Evolutionary conservation across 1,140 invertebrate genomes (phyloP), one percentile per base, ranked within the genome.

Genomic region (Hycleus cichorii): DNA sequence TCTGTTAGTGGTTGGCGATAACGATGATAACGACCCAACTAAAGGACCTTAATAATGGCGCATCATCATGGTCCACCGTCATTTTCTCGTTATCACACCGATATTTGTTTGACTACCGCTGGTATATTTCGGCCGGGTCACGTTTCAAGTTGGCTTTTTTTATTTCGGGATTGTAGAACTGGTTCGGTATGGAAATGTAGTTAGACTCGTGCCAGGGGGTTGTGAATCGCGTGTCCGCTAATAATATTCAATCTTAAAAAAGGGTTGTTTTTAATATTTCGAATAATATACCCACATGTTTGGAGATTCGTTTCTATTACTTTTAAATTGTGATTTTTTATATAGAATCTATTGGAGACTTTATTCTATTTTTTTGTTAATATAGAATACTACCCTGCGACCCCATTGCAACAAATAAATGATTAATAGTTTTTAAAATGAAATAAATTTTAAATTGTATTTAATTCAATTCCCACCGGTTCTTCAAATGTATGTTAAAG

Each of bases 401-500:
- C 45, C 43, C 48, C 49, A 10, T 8, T 5, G 27, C 47, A 32
- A 45, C 58, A 47, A 49, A 56, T 26, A 44, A 47, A 60, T 60
- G 58, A 60, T 60, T 60, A 60, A 60, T 60, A 60, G 58, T 42
- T 12, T 54, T 53, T 53, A 44, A 49, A 46, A 26, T 32, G 51
- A 53, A 43, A 59, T 54, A 49, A 49, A 42, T 59, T 42, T 47
- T 53, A 47, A 53, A 59, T 54, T 18, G 50, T 47, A 40, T 59
- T 49, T 52, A 49, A 54, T 59, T 49, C 51, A 42, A 55, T 60
- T 45, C 45, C 32, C 32, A 32, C 32, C 32, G 32, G 32, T 32
- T 32, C 32, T 32, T 3, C 32, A 32, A 32, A 4, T 4, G 4
- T 32, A 32, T 32, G 32, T 32, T 32, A 32, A 45, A 50, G 39